A percentile compares a stretch with the other conserved stretches of the same genome.
Conservation (phyloP, 2,888 invertebrate genomes). For the Sesamia inferens region DNA sequence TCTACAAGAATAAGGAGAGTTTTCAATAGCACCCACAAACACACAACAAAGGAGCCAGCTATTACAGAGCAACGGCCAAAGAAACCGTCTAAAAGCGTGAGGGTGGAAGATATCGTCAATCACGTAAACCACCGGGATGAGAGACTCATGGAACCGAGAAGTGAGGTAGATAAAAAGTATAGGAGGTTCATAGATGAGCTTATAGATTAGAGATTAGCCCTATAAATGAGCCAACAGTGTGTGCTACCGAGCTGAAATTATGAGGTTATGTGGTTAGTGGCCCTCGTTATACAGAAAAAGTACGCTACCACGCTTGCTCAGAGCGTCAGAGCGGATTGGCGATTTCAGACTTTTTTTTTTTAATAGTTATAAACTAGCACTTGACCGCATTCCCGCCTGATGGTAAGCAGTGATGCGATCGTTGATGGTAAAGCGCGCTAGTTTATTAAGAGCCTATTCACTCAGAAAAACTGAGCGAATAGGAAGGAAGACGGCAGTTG, state of each 20-base stretch:
- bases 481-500: no score
- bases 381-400: no score
- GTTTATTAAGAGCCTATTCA: no score
- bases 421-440: no score
- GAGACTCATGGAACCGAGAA: background rate
- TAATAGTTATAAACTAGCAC: no score
- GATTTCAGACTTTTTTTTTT: no score
- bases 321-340: background rate
- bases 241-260: background rate
- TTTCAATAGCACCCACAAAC: background rate
- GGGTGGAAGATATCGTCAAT: background rate
- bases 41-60: background rate
- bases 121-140: background rate
- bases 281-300: background rate
- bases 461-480: no score
- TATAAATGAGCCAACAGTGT: background rate
- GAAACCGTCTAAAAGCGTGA: background rate
- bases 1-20: background rate
- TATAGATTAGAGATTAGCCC: no score
- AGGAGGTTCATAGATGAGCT: background rate
- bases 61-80: background rate
- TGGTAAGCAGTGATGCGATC: no score
- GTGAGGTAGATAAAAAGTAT: background rate
- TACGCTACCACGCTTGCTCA: no score
- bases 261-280: background rate